Evolutionary conservation across 2,888 invertebrate species (phyloP), one percentile per base, ranked within the genome.

Genomic region (Tenthredo livida): DNA sequence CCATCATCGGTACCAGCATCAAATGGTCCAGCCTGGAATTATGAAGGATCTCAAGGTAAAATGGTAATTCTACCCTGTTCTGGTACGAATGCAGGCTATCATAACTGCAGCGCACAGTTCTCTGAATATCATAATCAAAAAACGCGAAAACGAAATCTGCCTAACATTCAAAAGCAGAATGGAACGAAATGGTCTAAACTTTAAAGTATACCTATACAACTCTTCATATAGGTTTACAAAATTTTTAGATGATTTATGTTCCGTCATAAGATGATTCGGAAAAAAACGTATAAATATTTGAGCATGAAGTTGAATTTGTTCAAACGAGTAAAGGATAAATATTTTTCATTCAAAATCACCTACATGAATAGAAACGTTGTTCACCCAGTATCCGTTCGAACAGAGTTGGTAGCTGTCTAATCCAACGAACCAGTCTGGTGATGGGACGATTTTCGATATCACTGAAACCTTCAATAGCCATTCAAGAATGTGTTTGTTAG

Each of bases 371-470:
- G 94, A 94, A 6, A 95, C 92, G 87, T 94, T 92, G 84, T 95
- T 94, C 6, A 95, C 89, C 96, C 96, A 96, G 6, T 94, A 93
- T 0, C 95, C 95, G 82, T 94, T 94, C 0, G 94, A 91, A 87
- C 96, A 96, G 0, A 96, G 93, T 86, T 96, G 94, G 5, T 96
- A 90, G 86, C 95, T 94, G 91, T 96, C 95, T 6, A 96, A 93
- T 15, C 96, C 96, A 0, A 96, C 92, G 89, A 96, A 96, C 96
- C 96, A 96, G 88, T 96, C 96, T 0, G 96, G 96, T 33, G 96
- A 96, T 0, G 96, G 96, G n/a, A 95, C 94, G 85, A 96, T 93
- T 58, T 94, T 94, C 75, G 94, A 93, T 54, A 95, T 93, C 12
- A 95, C 88, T 0, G 96, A 96, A 10, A 96, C 93, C 96, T 96